phyloP scores from a whole-genome alignment of 2,797 vertebrate genomes.

The Myotis pilosus region DNA sequence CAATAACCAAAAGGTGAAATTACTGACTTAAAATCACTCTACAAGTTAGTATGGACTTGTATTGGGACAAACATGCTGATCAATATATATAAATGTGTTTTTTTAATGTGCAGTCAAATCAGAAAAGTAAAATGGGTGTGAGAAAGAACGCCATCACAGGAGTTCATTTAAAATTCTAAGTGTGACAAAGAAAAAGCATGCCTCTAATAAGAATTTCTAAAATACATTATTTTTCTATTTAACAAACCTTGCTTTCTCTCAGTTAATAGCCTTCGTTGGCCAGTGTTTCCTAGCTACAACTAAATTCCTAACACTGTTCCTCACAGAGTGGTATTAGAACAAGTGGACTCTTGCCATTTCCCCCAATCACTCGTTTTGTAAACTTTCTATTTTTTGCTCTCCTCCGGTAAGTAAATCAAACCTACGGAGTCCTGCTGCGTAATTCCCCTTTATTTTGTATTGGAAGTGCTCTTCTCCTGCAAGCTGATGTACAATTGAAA shows the following conservation, averaged over 20 bases:
- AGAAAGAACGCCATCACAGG: neutral
- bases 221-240: constrained; percentile 38
- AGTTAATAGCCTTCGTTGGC: neutral
- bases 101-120: neutral
- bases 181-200: neutral
- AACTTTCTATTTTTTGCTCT: constrained; percentile 59
- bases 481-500: constrained; percentile 41
- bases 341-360: constrained; percentile 54
- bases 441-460: constrained; percentile 37
- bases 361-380: constrained; percentile 53
- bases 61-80: neutral
- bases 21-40: constrained; percentile 3
- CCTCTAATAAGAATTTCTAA: neutral
- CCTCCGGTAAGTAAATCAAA: constrained; percentile 55
- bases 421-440: constrained; percentile 30
- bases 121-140: neutral
- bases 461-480: constrained; percentile 45
- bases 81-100: neutral
- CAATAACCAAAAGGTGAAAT: neutral
- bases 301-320: constrained; percentile 54
- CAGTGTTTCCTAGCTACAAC: constrained; percentile 49
- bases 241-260: constrained; percentile 56
- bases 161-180: neutral
- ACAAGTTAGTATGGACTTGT: neutral
- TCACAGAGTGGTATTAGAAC: constrained; percentile 48